Percentiles rank a stretch among this genome's conserved stretches.
These are phyloP conservation scores for Carduelis carduelis DNA, from an alignment of 2,797 vertebrate species.

Conservation along the genomic window DNA sequence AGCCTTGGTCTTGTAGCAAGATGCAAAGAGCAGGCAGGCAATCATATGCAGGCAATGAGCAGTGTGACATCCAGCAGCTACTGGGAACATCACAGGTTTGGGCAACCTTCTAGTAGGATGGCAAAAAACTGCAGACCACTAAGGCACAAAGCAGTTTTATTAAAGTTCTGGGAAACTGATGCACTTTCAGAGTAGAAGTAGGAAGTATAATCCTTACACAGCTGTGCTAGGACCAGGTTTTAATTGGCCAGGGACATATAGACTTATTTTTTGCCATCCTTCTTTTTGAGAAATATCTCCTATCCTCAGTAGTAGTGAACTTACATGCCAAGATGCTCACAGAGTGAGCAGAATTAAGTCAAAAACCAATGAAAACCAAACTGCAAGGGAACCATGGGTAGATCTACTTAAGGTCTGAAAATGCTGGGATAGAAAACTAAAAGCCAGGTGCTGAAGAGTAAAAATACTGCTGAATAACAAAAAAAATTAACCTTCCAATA, in stretches of 20 bases:
- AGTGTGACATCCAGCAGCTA: not conserved
- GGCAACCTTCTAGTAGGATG: not conserved
- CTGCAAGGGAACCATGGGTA: not conserved
- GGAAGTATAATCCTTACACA: not conserved
- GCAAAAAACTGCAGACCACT: not conserved
- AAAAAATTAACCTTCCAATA: not conserved
- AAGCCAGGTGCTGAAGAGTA: not conserved
- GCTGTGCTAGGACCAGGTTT: not conserved
- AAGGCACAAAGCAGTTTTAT: not conserved
- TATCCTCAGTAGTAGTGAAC: not conserved
- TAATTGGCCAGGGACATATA: not conserved
- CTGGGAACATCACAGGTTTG: not conserved
- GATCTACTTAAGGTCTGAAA: not conserved
- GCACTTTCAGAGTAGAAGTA: not conserved
- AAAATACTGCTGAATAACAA: not conserved
- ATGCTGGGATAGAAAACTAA: not conserved
- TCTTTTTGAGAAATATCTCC: not conserved
- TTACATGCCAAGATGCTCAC: not conserved
- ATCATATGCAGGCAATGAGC: fast-evolving
- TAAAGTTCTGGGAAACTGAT: not conserved
- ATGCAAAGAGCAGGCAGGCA: not conserved
- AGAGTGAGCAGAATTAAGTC: not conserved
- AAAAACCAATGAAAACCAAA: not conserved
- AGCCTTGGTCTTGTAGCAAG: not conserved
- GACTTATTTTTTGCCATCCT: not conserved